Percentiles rank a stretch among this genome's conserved stretches.
phyloP scores from a whole-genome alignment of 2,113 vertebrate species.

The Thermophis baileyi region DNA sequence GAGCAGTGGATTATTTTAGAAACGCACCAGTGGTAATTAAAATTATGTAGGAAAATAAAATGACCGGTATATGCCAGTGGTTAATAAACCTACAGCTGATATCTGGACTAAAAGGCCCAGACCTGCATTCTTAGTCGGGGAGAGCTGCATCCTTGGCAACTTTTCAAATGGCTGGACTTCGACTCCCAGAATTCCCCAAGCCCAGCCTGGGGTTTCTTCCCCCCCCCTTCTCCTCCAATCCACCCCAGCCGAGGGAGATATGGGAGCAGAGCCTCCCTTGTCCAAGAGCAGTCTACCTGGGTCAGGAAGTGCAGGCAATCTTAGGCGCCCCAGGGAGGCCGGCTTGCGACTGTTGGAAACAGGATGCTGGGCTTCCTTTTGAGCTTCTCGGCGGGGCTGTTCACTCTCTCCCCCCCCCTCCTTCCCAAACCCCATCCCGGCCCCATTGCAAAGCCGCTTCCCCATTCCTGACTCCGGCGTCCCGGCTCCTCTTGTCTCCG shows the following conservation, averaged over 20 bases:
- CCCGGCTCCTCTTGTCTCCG: neutral
- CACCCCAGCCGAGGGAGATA: neutral
- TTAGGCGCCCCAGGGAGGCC: neutral
- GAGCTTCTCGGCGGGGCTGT: neutral
- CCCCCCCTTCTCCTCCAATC: fast-evolving
- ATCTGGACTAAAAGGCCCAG: no score
- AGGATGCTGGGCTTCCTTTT: neutral
- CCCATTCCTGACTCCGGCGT: neutral
- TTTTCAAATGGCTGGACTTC: neutral
- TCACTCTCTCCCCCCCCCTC: neutral
- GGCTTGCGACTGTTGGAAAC: neutral
- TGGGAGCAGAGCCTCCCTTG: neutral
- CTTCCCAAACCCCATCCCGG: no score
- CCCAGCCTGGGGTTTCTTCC: no score
- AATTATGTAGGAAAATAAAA: no score
- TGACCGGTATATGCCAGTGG: no score
- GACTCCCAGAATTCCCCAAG: no score
- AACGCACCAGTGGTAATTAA: no score
- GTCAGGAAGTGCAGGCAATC: neutral
- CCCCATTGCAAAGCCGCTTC: neutral
- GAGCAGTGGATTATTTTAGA: no score
- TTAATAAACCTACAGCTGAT: neutral
- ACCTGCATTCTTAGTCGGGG: neutral
- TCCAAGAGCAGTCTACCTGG: neutral
- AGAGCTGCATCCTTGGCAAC: no score